Percentiles rank a stretch among this genome's conserved stretches.
Conservation (phyloP, 2,888 invertebrate species). For the Agonopterix alstromeriana region DNA sequence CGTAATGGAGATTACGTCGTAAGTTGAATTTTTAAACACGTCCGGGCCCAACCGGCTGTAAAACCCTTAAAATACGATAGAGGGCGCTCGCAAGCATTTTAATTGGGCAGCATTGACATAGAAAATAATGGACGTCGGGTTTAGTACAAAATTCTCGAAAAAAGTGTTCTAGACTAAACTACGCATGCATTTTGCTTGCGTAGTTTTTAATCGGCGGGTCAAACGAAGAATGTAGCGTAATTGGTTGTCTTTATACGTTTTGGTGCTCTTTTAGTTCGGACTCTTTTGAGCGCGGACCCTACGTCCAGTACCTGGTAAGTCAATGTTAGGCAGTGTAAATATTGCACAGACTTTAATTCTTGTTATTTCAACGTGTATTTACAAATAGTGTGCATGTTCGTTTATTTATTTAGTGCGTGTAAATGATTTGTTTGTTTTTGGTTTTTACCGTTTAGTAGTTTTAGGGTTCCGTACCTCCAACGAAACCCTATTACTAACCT, state of each 20-base stretch:
- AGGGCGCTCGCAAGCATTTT: slow-evolving; percentile 34
- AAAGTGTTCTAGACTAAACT: too few species aligned
- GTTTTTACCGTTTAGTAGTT: not conserved
- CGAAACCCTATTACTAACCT: not conserved
- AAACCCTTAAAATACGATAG: slow-evolving; percentile 32
- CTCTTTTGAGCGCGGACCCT: too few species aligned
- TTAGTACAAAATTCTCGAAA: too few species aligned
- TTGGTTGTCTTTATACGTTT: too few species aligned
- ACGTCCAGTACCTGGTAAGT: too few species aligned
- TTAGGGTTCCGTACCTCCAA: not conserved
- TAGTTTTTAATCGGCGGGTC: too few species aligned
- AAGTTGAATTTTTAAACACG: slow-evolving; percentile 39
- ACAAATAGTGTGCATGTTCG: slow-evolving; percentile 13
- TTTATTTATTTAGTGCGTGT: too few species aligned
- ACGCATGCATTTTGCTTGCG: too few species aligned
- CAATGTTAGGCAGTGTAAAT: slow-evolving; percentile 40
- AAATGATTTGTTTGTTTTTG: not conserved
- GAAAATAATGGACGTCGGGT: too few species aligned
- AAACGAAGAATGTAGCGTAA: too few species aligned
- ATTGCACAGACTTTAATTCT: slow-evolving; percentile 20
- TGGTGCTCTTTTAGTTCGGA: too few species aligned
- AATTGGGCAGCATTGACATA: slow-evolving; percentile 37
- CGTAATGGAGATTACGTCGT: slow-evolving; percentile 23
- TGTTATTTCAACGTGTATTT: slow-evolving; percentile 12
- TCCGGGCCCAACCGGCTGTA: slow-evolving; percentile 20